Conservation (phyloP, 2,888 invertebrate genomes). For the Actias luna region DNA sequence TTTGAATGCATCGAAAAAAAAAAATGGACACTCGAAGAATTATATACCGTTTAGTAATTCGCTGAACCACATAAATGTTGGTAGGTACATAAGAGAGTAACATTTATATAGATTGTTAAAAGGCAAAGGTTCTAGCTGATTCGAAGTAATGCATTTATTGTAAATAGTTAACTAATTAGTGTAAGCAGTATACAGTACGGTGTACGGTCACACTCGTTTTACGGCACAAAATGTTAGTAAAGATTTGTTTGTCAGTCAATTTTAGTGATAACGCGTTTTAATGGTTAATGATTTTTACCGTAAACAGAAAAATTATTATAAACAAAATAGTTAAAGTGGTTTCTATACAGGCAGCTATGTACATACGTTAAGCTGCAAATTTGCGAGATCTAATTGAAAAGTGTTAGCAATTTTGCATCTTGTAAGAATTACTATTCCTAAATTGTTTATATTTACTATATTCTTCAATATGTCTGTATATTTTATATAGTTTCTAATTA, state of each 20-base stretch:
- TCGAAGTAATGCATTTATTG: conserved; percentile 79
- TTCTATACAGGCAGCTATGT: conserved; percentile 29
- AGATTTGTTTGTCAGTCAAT: conserved; percentile 77
- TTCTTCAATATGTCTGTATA: too few relatives aligned
- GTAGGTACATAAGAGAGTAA: conserved; percentile 9
- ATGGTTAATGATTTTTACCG: conserved; percentile 66
- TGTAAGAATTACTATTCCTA: background rate
- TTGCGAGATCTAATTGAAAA: background rate
- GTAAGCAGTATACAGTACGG: conserved; percentile 69
- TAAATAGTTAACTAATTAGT: conserved; percentile 74
- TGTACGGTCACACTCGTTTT: conserved; percentile 79
- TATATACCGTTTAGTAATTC: background rate
- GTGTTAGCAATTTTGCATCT: background rate
- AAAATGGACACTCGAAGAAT: background rate
- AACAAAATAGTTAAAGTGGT: conserved; percentile 30
- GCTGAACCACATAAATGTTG: background rate
- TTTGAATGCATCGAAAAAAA: background rate
- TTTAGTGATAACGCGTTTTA: conserved; percentile 72
- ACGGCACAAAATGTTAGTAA: conserved; percentile 79
- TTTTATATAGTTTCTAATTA: too few relatives aligned
- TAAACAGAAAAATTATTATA: conserved; percentile 33
- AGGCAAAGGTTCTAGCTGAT: conserved; percentile 80
- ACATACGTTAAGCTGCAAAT: background rate
- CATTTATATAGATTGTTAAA: conserved; percentile 78
- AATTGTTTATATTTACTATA: too few relatives aligned